A percentile compares a stretch with the other conserved stretches of the same genome.
Conservation (phyloP, 2,797 vertebrate species). For the Diceros bicornis region DNA sequence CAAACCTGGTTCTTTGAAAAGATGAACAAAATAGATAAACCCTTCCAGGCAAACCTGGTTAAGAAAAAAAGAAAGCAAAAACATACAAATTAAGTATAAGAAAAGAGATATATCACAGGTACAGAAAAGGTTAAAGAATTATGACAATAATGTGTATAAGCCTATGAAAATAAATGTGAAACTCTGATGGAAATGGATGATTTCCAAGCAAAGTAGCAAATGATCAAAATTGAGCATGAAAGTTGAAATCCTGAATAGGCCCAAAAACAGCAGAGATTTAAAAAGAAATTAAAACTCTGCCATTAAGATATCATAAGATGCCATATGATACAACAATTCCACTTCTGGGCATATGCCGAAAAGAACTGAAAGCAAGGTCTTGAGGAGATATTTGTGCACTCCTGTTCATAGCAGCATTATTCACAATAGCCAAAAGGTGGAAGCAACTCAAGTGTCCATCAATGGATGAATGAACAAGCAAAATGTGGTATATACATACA, state of each 20-base stretch:
- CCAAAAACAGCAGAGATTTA: slow-evolving; percentile 55
- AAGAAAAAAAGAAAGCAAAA: slow-evolving; percentile 59
- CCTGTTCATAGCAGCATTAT: background rate
- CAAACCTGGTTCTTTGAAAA: slow-evolving; percentile 52
- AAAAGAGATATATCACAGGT: background rate
- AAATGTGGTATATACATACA: background rate
- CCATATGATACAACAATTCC: background rate
- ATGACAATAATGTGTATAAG: background rate
- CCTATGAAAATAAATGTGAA: slow-evolving; percentile 62
- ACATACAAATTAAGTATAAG: background rate
- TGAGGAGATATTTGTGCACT: background rate
- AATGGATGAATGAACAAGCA: background rate
- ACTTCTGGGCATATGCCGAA: background rate
- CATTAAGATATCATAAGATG: slow-evolving; percentile 60
- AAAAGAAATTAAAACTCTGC: slow-evolving; percentile 54
- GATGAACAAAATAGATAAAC: background rate
- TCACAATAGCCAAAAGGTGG: background rate
- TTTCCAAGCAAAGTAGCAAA: slow-evolving; percentile 58
- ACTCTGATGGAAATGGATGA: slow-evolving; percentile 42
- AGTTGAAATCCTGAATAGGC: slow-evolving; percentile 44
- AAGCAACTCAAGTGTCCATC: background rate
- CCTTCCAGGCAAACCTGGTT: background rate
- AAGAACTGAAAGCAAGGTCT: slow-evolving; percentile 18
- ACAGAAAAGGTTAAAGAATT: slow-evolving; percentile 27
- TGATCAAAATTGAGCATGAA: slow-evolving; percentile 39